Base-by-base conservation (phyloP, 2,797 vertebrate genomes). In the Champsocephalus gunnari region DNA sequence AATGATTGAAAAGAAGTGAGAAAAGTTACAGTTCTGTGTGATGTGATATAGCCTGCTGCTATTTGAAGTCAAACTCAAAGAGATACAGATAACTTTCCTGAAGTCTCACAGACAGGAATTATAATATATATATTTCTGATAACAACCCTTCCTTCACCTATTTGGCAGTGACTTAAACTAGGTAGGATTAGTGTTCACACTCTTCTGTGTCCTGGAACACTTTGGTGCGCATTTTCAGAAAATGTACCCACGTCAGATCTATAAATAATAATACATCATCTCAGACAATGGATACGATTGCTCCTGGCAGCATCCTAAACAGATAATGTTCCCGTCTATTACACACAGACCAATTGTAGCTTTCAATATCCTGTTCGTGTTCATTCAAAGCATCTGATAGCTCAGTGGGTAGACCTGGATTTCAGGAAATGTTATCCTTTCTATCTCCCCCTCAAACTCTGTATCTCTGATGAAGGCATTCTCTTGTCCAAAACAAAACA, bases 1-100 rank as follows among this genome's bases (percentile, higher is more conserved):
- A 67, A 75, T 72, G 49, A 76, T 49, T 81, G 56, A 56, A 80
- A 79, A 72, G n/a, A 38, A 38, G 34, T 38, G 34, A 38, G 34
- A 9, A 9, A 38, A 38, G 34, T 38, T 28, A 28, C 28, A 28
- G 28, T 28, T 58, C 9, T 62, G 55, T 9, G 19, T 32, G 3
- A 2, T 63, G 44, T 28, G 55, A 53, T 63, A 67, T 12, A 50
- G 41, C 9, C 49, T 4, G 8, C 11, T 0, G n/a, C 2, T 12
- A 50, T 69, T 51, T 73, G 16, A 75, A 77, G 54, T 66, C 9
- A 4, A 55, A 72, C 21, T 74, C 21, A 71, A 58, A 75, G 17
- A 32, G 24, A 76, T 10, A 28, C 43, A 47, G 0, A 14, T 1
- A 6, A 63, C 38, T 54, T 0, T 21, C 12, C 63, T 63, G 45